Conservation (phyloP, 2,797 vertebrate genomes). For the Oryzias sinensis region DNA sequence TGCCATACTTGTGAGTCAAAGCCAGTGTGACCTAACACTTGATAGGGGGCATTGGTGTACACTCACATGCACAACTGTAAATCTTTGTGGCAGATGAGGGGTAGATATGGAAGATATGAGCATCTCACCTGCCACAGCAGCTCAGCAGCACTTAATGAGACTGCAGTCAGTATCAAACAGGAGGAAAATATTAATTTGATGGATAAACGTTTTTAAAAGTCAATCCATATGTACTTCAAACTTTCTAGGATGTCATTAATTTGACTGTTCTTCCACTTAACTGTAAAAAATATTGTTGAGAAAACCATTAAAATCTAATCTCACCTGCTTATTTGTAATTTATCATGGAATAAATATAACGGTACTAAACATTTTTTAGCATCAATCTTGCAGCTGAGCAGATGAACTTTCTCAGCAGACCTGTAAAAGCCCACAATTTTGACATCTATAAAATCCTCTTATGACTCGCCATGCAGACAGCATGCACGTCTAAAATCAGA, state of each 20-base stretch:
- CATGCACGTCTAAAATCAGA: constrained; percentile 38
- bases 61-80: neutral
- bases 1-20: constrained; percentile 20
- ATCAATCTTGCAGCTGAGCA: too few species aligned
- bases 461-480: constrained; percentile 10
- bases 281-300: too few species aligned
- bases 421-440: constrained; percentile 24
- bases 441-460: constrained; percentile 13
- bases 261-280: too few species aligned
- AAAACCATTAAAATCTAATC: too few species aligned
- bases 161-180: too few species aligned
- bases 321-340: too few species aligned
- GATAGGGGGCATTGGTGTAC: neutral
- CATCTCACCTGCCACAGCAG: neutral
- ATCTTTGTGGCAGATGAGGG: constrained; percentile 20
- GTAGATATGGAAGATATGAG: neutral
- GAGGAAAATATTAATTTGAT: too few species aligned
- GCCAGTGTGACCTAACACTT: constrained; percentile 8
- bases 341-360: too few species aligned
- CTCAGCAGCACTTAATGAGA: neutral
- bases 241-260: too few species aligned
- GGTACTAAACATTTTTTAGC: too few species aligned
- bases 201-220: too few species aligned
- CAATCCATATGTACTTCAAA: too few species aligned
- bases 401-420: constrained; percentile 11